A percentile compares a stretch with the other conserved stretches of the same genome.
Evolutionary conservation across 2,113 vertebrate genomes (phyloP).

Genomic region (Spilogale gracilis): DNA sequence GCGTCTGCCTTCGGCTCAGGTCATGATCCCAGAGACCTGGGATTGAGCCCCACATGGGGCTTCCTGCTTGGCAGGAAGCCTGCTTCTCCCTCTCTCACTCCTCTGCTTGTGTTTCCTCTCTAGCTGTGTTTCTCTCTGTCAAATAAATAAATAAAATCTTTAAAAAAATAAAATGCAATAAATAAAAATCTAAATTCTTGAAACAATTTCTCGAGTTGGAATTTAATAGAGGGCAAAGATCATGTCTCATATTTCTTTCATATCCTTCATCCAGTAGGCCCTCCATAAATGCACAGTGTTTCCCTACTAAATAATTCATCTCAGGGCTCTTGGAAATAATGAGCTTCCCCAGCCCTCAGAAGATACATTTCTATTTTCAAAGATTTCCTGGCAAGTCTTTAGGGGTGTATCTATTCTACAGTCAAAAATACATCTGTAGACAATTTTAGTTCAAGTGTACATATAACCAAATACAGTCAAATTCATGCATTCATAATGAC

Average conservation of each 20-base stretch:
- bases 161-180: constrained; percentile 37
- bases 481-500: constrained; percentile 1
- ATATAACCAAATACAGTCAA: constrained; percentile 67
- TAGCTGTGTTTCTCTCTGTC: too few species aligned
- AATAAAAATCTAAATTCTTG: constrained; percentile 51
- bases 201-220: constrained; percentile 39
- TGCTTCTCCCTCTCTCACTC: too few species aligned
- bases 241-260: constrained; percentile 49
- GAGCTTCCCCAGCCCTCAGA: neutral
- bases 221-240: constrained; percentile 49
- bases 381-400: constrained; percentile 60
- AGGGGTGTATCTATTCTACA: constrained; percentile 50
- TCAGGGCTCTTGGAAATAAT: constrained; percentile 60
- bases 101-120: too few species aligned
- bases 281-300: constrained; percentile 5
- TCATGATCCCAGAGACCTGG: too few species aligned
- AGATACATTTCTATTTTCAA: constrained; percentile 66
- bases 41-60: too few species aligned
- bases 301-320: constrained; percentile 58
- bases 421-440: constrained; percentile 70
- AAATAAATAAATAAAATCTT: too few species aligned
- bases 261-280: neutral
- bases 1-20: too few species aligned
- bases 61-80: too few species aligned
- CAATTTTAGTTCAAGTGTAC: constrained; percentile 68